A percentile compares a stretch with the other conserved stretches of the same genome.
These are phyloP conservation scores for Simalia tracyae DNA, from an alignment of 2,797 vertebrate species.

Conservation along the genomic window DNA sequence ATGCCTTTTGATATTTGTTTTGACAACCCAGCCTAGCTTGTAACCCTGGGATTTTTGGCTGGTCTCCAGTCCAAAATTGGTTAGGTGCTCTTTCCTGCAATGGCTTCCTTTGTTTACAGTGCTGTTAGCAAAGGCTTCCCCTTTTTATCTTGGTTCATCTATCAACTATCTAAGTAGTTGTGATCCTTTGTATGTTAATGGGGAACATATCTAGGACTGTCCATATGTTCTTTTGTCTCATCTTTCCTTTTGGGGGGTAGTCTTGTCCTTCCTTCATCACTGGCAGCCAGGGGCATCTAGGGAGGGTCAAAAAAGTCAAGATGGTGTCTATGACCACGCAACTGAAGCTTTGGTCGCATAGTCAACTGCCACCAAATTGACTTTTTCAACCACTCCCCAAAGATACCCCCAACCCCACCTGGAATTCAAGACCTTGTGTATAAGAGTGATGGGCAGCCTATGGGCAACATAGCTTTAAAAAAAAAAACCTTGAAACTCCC, in stretches of 20 bases:
- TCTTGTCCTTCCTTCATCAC: not conserved
- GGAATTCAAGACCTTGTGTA: not conserved
- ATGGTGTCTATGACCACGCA: not conserved
- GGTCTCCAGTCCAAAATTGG: too few species aligned
- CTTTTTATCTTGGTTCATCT: too few species aligned
- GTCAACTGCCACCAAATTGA: not conserved
- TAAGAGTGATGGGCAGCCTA: not conserved
- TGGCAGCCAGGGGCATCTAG: not conserved
- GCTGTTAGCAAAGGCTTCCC: too few species aligned
- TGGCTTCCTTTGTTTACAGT: too few species aligned
- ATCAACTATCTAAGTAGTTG: too few species aligned
- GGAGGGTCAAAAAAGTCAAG: not conserved
- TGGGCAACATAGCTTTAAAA: not conserved
- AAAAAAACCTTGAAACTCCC: not conserved
- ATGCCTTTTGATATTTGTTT: too few species aligned
- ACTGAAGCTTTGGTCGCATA: not conserved
- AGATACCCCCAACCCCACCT: not conserved
- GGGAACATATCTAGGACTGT: not conserved
- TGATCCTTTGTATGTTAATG: too few species aligned
- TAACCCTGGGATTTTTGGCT: too few species aligned
- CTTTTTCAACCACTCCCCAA: not conserved
- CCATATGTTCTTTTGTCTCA: not conserved
- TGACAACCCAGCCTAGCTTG: too few species aligned
- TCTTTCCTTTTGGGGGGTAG: not conserved
- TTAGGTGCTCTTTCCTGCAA: too few species aligned